phyloP scores from a whole-genome alignment of 2,888 invertebrate species.

The Halictus quadricinctus region DNA sequence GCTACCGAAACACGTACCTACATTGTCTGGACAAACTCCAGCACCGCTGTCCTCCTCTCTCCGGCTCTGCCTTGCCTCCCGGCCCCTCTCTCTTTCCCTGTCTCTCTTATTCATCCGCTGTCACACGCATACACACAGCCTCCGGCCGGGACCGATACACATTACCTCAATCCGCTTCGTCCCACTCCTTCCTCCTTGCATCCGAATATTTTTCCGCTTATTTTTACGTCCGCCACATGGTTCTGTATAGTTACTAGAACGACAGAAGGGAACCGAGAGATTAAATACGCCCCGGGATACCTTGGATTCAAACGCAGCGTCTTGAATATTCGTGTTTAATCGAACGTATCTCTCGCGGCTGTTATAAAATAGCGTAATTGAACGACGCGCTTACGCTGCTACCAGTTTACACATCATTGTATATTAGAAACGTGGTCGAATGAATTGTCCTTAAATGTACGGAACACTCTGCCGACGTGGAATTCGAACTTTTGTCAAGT shows the following conservation, averaged over 20 bases:
- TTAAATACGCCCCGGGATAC: neutral
- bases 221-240: constrained; percentile 33
- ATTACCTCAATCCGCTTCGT: constrained; percentile 32
- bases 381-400: neutral
- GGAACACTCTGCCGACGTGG: neutral
- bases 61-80: constrained; percentile 4
- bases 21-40: constrained; percentile 50
- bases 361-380: neutral
- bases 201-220: constrained; percentile 34
- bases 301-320: constrained; percentile 4
- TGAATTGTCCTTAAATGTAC: neutral
- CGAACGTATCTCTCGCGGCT: neutral
- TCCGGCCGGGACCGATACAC: constrained; percentile 28
- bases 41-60: constrained; percentile 23
- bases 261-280: neutral
- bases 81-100: neutral
- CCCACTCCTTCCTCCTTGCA: constrained; percentile 13
- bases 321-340: constrained; percentile 12
- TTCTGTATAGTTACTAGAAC: constrained; percentile 24
- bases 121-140: constrained; percentile 18
- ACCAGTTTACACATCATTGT: neutral
- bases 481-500: constrained; percentile 10
- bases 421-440: neutral
- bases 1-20: constrained; percentile 71
- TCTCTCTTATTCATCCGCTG: constrained; percentile 6